A percentile compares a stretch with the other conserved stretches of the same genome.
Conservation (phyloP, 2,888 invertebrate genomes). For the Dicyrtoma fusca region DNA sequence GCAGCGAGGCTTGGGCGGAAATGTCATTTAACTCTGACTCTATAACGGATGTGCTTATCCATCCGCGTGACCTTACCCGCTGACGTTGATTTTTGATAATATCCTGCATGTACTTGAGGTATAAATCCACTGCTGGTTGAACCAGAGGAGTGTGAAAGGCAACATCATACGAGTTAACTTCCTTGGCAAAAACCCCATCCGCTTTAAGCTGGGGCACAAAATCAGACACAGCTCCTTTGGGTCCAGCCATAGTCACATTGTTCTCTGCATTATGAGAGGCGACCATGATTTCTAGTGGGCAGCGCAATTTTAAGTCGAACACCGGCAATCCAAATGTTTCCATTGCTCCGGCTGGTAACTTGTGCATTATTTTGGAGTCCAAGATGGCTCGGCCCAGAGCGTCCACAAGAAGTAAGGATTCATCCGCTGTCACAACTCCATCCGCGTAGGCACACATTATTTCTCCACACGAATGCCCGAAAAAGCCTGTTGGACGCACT, state of each 20-base stretch:
- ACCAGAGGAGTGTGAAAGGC: slow-evolving; percentile 73
- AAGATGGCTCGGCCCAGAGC: slow-evolving; percentile 59
- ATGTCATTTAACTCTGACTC: slow-evolving; percentile 71
- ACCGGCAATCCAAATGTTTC: slow-evolving; percentile 62
- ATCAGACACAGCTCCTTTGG: slow-evolving; percentile 68
- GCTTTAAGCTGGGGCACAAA: slow-evolving; percentile 72
- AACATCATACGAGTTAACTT: slow-evolving; percentile 81
- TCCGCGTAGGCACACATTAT: slow-evolving; percentile 95
- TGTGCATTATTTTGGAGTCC: too few species aligned
- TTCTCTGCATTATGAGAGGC: slow-evolving; percentile 95
- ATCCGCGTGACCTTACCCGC: slow-evolving; percentile 73
- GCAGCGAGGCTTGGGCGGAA: slow-evolving; percentile 70
- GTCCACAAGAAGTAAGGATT: slow-evolving; percentile 75
- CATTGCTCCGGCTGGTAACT: too few species aligned
- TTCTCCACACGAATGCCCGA: slow-evolving; percentile 94
- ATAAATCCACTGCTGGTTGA: not conserved
- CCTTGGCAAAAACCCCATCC: slow-evolving; percentile 79
- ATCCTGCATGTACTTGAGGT: slow-evolving; percentile 7
- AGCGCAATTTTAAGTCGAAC: slow-evolving; percentile 69
- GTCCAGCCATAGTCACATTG: slow-evolving; percentile 92
- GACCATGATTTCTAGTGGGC: slow-evolving; percentile 77
- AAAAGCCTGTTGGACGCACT: slow-evolving; percentile 86
- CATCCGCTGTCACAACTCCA: slow-evolving; percentile 89
- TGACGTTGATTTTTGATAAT: slow-evolving; percentile 49
- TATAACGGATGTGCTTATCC: slow-evolving; percentile 85